Conservation (phyloP, 2,113 vertebrate species). For the Neolamprologus cancellatus region DNA sequence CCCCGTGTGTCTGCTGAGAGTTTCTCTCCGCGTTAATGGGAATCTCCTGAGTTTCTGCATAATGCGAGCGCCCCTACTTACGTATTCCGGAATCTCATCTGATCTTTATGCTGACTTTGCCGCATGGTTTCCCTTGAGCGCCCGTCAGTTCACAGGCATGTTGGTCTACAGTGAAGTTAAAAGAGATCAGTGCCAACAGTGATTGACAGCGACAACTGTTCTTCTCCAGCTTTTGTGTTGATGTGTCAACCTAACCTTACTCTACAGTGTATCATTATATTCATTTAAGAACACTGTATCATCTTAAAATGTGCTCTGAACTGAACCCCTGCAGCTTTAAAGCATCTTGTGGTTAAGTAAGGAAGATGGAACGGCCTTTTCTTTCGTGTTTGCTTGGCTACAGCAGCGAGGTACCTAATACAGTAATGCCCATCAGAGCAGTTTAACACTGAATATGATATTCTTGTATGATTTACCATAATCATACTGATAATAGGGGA, state of each 20-base stretch:
- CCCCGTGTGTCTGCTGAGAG: neutral
- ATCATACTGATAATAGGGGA: neutral
- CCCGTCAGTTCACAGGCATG: conserved; percentile 17
- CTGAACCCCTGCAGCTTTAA: neutral
- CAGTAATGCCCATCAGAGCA: neutral
- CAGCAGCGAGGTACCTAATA: neutral
- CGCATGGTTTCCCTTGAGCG: neutral
- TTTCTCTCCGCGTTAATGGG: conserved; percentile 10
- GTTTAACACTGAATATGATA: neutral
- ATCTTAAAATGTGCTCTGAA: neutral
- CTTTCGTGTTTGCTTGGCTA: neutral
- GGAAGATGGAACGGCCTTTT: neutral
- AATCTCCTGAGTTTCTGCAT: conserved; percentile 12
- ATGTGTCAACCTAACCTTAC: conserved; percentile 3
- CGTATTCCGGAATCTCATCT: neutral
- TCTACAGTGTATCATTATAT: neutral
- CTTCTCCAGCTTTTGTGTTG: neutral
- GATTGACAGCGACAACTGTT: conserved; percentile 35
- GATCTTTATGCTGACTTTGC: conserved; percentile 30
- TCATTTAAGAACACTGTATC: neutral
- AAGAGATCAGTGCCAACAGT: conserved; percentile 36
- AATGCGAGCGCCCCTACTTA: neutral
- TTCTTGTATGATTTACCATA: neutral
- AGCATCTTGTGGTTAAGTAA: neutral
- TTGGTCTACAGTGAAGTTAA: conserved; percentile 26